These are phyloP conservation scores for Andricus grossulariae DNA, from an alignment of 1,140 invertebrate species.

Conservation along the genomic window DNA sequence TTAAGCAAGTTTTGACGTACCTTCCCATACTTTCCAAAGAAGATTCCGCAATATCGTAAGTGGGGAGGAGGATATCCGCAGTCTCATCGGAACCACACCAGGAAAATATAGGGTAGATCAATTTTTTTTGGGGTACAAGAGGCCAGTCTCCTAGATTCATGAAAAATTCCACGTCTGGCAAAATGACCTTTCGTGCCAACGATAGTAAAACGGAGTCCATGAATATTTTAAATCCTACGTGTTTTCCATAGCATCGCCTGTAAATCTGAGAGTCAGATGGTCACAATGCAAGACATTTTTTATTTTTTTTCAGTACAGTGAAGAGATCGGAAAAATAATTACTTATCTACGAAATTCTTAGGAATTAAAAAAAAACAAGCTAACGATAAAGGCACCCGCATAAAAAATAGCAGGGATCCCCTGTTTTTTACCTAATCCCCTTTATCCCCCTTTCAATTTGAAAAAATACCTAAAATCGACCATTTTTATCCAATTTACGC, in stretches of 20 bases:
- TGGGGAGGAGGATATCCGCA: constrained; percentile 94
- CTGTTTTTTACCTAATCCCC: too few relatives aligned
- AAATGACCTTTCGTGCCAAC: constrained; percentile 85
- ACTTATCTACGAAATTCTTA: constrained; percentile 63
- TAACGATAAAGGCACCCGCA: too few relatives aligned
- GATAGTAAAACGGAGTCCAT: constrained; percentile 92
- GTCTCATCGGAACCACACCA: constrained; percentile 95
- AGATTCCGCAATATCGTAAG: constrained; percentile 96
- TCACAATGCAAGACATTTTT: too few relatives aligned
- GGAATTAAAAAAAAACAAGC: too few relatives aligned
- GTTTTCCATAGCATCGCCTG: constrained; percentile 93
- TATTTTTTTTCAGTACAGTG: too few relatives aligned
- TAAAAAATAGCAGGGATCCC: too few relatives aligned
- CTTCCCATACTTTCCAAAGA: constrained; percentile 93
- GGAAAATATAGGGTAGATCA: constrained; percentile 91
- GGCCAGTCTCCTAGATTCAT: constrained; percentile 98
- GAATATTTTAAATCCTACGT: constrained; percentile 98
- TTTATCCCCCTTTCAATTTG: too few relatives aligned
- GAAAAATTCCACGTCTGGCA: constrained; percentile 94
- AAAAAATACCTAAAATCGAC: too few relatives aligned
- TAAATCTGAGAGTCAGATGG: constrained; percentile 78
- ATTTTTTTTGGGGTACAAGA: constrained; percentile 79
- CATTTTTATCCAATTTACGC: too few relatives aligned
- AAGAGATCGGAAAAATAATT: constrained; percentile 43
- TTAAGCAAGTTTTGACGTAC: constrained; percentile 70